Evolutionary conservation across 2,888 invertebrate genomes (phyloP), one percentile per base, ranked within the genome.

Genomic region (Apodemia hepburni): DNA sequence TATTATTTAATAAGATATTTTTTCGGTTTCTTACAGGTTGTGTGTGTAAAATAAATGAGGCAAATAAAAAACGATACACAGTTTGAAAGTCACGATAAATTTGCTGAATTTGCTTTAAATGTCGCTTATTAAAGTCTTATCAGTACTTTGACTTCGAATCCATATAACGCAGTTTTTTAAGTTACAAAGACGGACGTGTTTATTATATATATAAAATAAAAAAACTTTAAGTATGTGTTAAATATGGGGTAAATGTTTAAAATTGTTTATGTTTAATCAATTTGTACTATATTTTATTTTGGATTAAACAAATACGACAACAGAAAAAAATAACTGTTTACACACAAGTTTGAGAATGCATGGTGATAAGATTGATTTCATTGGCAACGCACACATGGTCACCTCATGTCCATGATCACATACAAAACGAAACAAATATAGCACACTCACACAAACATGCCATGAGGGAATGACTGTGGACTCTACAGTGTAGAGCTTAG

Each of bases 381-480:
- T 87, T 87, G 86, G 89, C 80, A 84, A 83, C 87, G 74, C 85
- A 85, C 89, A 89, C 87, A 87, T 87, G 85, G 82, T 72, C 73
- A 72, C 84, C 78, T 78, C 75, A 82, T 85, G 85, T 76, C 77
- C 78, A 79, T 77, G 76, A 82, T 80, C 85, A 84, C 82, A 81
- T 79, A 81, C 65, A 54, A 60, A 73, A 79, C 77, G 78, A 82
- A 83, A 85, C 86, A 88, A 85, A 87, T 89, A 87, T 90, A 89
- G 87, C 79, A 70, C 86, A 84, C 85, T 27, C 85, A 80, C 80
- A 86, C 87, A 78, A 61, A 64, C 64, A 67, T 57, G 68, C 59
- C 38, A 58, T 45, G 65, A 67, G 83, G 83, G 83, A 82, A 80
- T 79, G 79, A 80, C 77, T 80, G 76, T 80, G 80, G 45, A 47